Base-by-base conservation (phyloP, 2,888 invertebrate genomes). In the Phengaris arion region DNA sequence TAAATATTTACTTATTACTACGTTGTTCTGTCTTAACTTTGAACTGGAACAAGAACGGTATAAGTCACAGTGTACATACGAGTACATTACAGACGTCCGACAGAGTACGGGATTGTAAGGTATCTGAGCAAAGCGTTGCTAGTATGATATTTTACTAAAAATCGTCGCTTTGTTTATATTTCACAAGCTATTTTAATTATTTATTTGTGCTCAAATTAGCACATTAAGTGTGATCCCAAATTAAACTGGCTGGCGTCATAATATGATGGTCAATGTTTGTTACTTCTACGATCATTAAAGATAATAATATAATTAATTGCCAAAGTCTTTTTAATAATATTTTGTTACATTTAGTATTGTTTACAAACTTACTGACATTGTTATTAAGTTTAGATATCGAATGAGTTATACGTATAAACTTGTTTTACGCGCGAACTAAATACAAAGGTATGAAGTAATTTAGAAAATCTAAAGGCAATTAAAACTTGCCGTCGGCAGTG, bases 391-490 rank as follows among this genome's bases (percentile, higher is more conserved):
- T 59, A 5, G 15, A 59, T 59, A 59, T 22, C 22, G 15, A 22
- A 22, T 48, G 2, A 6, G 48, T 48, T 48, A 48, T 48, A 52
- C 52, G 52, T 52, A 12, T 64, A 64, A 59, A 64, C 64, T 35
- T 35, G 64, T 64, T 64, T 64, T 35, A 64, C 64, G 64, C 64
- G 64, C 64, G 64, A 64, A 64, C 64, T 12, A 12, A 64, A 45
- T 13, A 64, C 64, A 64, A 45, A 70, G 22, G 70, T 35, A 35
- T 15, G 15, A 52, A 70, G 51, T 52, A 51, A 70, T 51, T 70
- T 52, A 51, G 70, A 70, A 70, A 70, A 70, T 70, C 15, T 51
- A 51, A 70, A 70, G 51, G 70, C 70, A 70, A 70, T 70, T 70
- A 70, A 70, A 70, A 70, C 52, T 70, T 70, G 51, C 51, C 51